Percentiles rank a stretch among this genome's conserved stretches.
These are phyloP conservation scores for Synanthedon formicaeformis DNA, from an alignment of 2,888 invertebrate species.

Conservation along the genomic window DNA sequence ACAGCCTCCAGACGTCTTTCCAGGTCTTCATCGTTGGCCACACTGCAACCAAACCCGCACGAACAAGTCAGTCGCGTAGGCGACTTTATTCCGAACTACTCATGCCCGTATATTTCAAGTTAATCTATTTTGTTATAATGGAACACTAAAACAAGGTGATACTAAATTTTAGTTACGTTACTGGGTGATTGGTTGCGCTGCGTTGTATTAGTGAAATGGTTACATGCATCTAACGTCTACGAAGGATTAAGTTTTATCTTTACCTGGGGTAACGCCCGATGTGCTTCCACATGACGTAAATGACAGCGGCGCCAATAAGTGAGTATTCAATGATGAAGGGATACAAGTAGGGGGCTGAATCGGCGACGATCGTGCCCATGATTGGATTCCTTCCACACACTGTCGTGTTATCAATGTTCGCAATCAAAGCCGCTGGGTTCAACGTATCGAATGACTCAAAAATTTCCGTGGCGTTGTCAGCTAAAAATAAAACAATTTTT, in stretches of 20 bases:
- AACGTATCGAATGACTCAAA: conserved; percentile 71
- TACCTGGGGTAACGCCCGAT: conserved; percentile 89
- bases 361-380: conserved; percentile 93
- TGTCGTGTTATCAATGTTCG: conserved; percentile 68
- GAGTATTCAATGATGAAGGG: conserved; percentile 97
- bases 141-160: neutral
- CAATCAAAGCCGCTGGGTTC: conserved; percentile 71
- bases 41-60: conserved; percentile 66
- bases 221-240: neutral
- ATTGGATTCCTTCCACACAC: conserved; percentile 87
- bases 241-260: conserved; percentile 16
- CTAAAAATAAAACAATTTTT: conserved; percentile 28
- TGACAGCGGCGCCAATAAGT: conserved; percentile 92
- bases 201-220: neutral
- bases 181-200: neutral
- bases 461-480: conserved; percentile 50
- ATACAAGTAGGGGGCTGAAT: conserved; percentile 94
- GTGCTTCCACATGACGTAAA: conserved; percentile 97
- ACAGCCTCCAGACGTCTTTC: conserved; percentile 90
- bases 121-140: neutral
- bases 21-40: conserved; percentile 81
- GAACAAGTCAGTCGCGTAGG: conserved; percentile 32
- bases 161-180: neutral
- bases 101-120: neutral
- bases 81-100: neutral